Percentiles rank a stretch among this genome's conserved stretches.
phyloP scores from a whole-genome alignment of 2,888 invertebrate species.

The Trissonchulus sp. region DNA sequence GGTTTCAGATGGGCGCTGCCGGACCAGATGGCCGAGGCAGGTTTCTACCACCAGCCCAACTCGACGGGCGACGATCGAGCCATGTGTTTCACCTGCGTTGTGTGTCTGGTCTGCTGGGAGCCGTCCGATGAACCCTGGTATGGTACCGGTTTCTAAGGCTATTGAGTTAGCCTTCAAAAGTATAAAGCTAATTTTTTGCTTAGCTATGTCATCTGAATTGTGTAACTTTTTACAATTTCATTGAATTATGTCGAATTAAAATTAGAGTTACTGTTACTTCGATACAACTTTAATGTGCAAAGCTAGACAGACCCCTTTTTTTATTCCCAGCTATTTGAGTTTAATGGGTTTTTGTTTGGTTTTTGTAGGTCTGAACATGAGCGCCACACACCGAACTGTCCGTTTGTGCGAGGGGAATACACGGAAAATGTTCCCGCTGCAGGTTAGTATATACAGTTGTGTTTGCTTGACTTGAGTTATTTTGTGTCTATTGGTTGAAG shows the following conservation, averaged over 20 bases:
- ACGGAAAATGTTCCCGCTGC: conserved; percentile 89
- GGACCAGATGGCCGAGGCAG: conserved; percentile 92
- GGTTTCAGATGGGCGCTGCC: conserved; percentile 80
- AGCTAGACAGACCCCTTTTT: too few species aligned
- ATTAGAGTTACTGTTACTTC: conserved; percentile 32
- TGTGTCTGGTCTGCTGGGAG: conserved; percentile 93
- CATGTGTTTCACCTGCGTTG: conserved; percentile 90
- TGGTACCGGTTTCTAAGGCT: too few species aligned
- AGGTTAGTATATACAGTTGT: conserved; percentile 68
- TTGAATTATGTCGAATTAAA: neutral
- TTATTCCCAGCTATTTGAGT: too few species aligned
- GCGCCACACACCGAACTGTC: conserved; percentile 83
- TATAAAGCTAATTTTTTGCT: too few species aligned
- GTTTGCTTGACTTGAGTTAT: too few species aligned
- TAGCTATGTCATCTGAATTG: too few species aligned
- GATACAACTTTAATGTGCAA: too few species aligned
- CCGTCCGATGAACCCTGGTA: conserved; percentile 89
- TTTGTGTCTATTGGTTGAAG: too few species aligned
- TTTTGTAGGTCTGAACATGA: conserved; percentile 82
- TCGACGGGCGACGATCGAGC: conserved; percentile 83
- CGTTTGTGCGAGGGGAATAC: conserved; percentile 86
- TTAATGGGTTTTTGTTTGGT: too few species aligned
- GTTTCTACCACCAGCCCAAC: conserved; percentile 89
- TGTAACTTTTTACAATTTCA: neutral
- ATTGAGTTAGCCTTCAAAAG: too few species aligned